A percentile compares a stretch with the other conserved stretches of the same genome.
These are phyloP conservation scores for Myotis myotis DNA, from an alignment of 2,797 vertebrate species.

Conservation along the genomic window DNA sequence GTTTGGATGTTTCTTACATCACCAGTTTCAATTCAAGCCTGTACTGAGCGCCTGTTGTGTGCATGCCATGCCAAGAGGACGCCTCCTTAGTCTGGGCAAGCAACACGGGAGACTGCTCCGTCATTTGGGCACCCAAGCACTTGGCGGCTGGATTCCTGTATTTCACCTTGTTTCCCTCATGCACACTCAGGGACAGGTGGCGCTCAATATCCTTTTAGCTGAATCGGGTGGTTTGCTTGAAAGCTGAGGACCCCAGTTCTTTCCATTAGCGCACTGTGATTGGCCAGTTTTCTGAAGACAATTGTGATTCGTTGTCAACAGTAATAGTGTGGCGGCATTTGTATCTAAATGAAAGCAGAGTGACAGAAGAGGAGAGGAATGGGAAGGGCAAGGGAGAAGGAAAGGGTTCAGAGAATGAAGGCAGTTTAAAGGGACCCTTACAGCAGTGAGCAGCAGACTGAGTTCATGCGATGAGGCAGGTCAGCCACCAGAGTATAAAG, in stretches of 20 bases:
- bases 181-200: neutral
- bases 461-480: neutral
- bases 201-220: neutral
- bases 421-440: neutral
- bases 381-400: neutral
- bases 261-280: neutral
- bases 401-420: neutral
- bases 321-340: neutral
- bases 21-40: neutral
- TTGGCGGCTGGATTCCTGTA: neutral
- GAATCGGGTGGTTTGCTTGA: neutral
- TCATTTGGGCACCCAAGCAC: neutral
- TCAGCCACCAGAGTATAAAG: neutral
- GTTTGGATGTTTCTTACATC: neutral
- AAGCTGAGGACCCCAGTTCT: neutral
- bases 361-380: neutral
- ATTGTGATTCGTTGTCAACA: neutral
- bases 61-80: neutral
- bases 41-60: neutral
- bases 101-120: neutral
- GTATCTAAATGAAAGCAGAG: neutral
- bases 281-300: neutral
- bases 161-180: neutral
- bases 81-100: neutral
- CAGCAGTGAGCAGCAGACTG: neutral